phyloP scores from a whole-genome alignment of 2,113 vertebrate genomes.

The Daboia siamensis region DNA sequence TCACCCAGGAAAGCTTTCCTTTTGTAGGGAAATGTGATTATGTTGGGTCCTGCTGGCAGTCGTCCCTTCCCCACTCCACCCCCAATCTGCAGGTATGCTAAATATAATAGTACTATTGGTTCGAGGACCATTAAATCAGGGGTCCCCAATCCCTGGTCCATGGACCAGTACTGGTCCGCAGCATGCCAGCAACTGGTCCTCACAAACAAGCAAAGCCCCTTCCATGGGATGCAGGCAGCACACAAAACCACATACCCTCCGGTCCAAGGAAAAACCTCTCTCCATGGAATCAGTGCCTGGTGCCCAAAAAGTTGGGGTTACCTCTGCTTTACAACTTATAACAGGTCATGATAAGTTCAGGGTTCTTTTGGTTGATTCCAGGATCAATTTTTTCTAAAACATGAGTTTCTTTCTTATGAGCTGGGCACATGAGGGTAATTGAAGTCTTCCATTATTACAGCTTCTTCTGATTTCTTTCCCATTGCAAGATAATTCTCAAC shows the following conservation, averaged over 20 bases:
- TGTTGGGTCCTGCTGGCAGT: background rate
- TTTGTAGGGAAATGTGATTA: background rate
- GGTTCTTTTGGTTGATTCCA: background rate
- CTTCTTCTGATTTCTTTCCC: background rate
- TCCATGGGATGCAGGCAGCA: no score
- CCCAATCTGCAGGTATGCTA: background rate
- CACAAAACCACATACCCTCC: no score
- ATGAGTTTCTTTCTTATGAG: background rate
- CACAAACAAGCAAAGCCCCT: no score
- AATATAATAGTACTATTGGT: background rate
- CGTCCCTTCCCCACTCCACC: no score
- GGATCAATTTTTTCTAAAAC: background rate
- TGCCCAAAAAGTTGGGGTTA: no score
- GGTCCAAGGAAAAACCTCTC: no score
- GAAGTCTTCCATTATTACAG: background rate
- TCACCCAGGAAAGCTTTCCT: background rate
- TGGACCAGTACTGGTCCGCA: no score
- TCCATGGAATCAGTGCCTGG: no score
- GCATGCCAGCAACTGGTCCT: no score
- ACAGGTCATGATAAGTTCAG: background rate
- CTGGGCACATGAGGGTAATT: background rate
- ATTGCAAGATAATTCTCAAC: background rate
- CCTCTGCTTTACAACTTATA: background rate
- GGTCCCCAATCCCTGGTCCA: no score
- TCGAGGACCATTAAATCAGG: background rate